Conservation (phyloP, 2,888 invertebrate species). For the Drosophila mulleri region DNA sequence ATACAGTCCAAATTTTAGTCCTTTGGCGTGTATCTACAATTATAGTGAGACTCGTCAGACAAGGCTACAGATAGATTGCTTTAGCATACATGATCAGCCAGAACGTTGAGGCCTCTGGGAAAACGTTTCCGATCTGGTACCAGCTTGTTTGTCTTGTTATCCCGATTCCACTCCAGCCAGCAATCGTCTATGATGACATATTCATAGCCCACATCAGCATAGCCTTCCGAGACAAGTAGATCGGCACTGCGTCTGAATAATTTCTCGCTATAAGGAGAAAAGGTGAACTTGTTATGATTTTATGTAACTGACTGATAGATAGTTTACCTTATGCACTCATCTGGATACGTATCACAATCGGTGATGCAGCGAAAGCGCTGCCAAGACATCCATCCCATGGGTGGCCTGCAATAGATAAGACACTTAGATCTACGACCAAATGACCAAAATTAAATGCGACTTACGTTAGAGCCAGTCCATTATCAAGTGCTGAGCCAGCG, state of each 20-base stretch:
- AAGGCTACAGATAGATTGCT: accelerated
- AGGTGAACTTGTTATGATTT: not conserved
- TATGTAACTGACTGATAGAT: not conserved
- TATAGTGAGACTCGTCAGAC: not conserved
- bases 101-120: slow-evolving; percentile 89
- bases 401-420: slow-evolving; percentile 86
- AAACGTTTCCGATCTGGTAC: slow-evolving; percentile 89
- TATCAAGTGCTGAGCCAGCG: slow-evolving; percentile 84
- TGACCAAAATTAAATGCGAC: not conserved
- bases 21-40: slow-evolving; percentile 88
- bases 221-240: slow-evolving; percentile 88
- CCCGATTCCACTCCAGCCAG: slow-evolving; percentile 89
- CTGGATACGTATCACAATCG: slow-evolving; percentile 87
- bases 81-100: slow-evolving; percentile 89
- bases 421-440: not conserved
- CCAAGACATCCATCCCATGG: slow-evolving; percentile 90
- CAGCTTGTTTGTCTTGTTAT: slow-evolving; percentile 86
- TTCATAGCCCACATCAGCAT: slow-evolving; percentile 89
- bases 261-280: slow-evolving; percentile 86
- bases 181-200: slow-evolving; percentile 92
- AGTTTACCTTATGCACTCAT: slow-evolving; percentile 88
- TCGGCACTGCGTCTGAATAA: slow-evolving; percentile 88
- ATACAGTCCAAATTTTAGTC: slow-evolving; percentile 92
- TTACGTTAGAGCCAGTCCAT: slow-evolving; percentile 86
- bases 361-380: slow-evolving; percentile 88